Conservation (phyloP, 2,113 vertebrate genomes). For the Anguilla rostrata region DNA sequence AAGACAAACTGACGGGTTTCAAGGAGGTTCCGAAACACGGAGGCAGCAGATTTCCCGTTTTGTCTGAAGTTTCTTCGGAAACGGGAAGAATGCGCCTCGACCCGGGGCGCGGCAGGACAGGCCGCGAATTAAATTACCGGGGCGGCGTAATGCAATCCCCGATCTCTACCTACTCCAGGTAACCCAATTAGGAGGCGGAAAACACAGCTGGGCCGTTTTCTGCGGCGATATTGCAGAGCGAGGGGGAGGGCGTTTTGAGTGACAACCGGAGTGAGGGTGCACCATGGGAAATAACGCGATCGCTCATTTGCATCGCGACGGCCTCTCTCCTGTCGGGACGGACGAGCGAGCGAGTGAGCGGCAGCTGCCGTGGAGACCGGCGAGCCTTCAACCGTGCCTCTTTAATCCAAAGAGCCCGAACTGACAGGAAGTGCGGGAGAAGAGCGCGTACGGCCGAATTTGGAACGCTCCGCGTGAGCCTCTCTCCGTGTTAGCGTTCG, state of each 20-base stretch:
- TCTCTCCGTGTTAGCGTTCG: no score
- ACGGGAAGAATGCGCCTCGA: slow-evolving; percentile 37
- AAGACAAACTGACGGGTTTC: not conserved
- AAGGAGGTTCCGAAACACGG: not conserved
- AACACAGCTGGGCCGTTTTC: slow-evolving; percentile 47
- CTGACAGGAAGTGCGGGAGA: not conserved
- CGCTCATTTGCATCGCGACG: not conserved
- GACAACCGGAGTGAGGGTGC: slow-evolving; percentile 23
- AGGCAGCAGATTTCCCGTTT: slow-evolving; percentile 3
- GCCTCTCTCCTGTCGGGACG: not conserved
- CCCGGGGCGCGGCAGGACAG: slow-evolving; percentile 13
- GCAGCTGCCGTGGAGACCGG: not conserved
- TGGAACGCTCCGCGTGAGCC: not conserved
- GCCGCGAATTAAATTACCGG: slow-evolving; percentile 45
- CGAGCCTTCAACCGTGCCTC: slow-evolving; percentile 2
- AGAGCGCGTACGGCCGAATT: not conserved
- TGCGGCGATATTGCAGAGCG: slow-evolving; percentile 43
- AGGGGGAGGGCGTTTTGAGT: slow-evolving; percentile 36
- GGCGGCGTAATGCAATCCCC: slow-evolving; percentile 43
- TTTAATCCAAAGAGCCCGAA: not conserved
- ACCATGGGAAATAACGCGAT: slow-evolving; percentile 22
- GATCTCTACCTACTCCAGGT: slow-evolving; percentile 43
- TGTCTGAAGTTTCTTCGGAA: slow-evolving; percentile 24
- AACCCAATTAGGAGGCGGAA: slow-evolving; percentile 49
- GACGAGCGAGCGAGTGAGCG: not conserved